Conservation (phyloP, 2,113 vertebrate genomes). For the Protobothrops flavoviridis region DNA sequence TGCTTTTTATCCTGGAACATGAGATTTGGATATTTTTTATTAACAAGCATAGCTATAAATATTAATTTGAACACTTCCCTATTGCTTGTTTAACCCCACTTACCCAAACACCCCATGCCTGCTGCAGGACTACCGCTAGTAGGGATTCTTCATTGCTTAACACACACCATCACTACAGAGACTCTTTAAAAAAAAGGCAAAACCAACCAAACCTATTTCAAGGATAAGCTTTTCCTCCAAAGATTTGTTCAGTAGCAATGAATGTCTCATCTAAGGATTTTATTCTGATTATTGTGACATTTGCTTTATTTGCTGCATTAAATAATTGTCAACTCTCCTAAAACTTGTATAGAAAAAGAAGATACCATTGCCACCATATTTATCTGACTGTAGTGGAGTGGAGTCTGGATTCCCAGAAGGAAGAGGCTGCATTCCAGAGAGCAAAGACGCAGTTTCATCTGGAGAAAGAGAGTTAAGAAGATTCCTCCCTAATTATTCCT, state of each 20-base stretch:
- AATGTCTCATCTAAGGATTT: constrained; percentile 66
- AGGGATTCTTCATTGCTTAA: constrained; percentile 57
- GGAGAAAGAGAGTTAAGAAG: too few relatives aligned
- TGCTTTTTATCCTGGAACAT: not conserved
- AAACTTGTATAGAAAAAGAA: constrained; percentile 26
- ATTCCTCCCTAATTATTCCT: not conserved
- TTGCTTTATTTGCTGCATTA: constrained; percentile 65
- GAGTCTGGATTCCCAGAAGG: not conserved
- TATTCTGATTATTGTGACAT: constrained; percentile 71
- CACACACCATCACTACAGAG: constrained; percentile 32
- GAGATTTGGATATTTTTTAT: not conserved
- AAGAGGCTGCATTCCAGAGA: not conserved
- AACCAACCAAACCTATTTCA: constrained; percentile 66
- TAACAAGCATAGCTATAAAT: constrained; percentile 26
- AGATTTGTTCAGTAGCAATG: constrained; percentile 56
- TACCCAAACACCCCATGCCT: constrained; percentile 31
- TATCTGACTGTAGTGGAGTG: not conserved
- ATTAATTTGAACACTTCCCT: not conserved
- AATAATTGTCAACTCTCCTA: constrained; percentile 58
- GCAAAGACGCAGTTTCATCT: not conserved
- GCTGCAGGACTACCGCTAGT: constrained; percentile 32
- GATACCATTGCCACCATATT: not conserved
- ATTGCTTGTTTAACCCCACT: not conserved
- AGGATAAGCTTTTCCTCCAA: constrained; percentile 64
- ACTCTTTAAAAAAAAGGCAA: not conserved